These are phyloP conservation scores for Galerucella nymphaeae DNA, from an alignment of 2,888 invertebrate genomes.

Conservation along the genomic window DNA sequence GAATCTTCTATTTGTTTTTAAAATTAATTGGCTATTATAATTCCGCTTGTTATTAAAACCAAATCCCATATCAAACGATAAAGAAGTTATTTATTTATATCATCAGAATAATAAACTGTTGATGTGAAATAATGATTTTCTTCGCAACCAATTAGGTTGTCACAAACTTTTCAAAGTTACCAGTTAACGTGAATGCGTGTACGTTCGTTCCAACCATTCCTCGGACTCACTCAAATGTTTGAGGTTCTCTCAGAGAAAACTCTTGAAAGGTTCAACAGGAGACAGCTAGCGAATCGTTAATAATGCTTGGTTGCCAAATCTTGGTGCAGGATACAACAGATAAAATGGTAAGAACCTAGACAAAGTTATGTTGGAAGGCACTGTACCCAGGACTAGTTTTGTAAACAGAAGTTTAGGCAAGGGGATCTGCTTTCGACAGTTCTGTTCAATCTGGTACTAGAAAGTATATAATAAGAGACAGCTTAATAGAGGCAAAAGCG, in stretches of 20 bases:
- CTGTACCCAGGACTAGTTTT: too few species aligned
- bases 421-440: too few species aligned
- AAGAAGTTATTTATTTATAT: slow-evolving; percentile 7
- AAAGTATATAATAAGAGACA: too few species aligned
- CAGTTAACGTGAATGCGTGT: background rate
- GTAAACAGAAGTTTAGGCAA: too few species aligned
- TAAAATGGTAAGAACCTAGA: too few species aligned
- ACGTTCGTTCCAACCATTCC: background rate
- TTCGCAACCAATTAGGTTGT: slow-evolving; percentile 11
- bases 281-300: background rate
- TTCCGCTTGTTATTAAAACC: background rate
- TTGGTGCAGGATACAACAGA: background rate
- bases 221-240: background rate
- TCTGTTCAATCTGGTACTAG: too few species aligned
- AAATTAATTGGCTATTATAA: background rate
- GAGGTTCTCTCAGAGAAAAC: background rate
- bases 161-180: slow-evolving; percentile 18
- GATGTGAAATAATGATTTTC: slow-evolving; percentile 13
- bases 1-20: too few species aligned
- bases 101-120: background rate
- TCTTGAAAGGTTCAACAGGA: background rate
- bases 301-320: background rate
- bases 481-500: too few species aligned
- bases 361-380: too few species aligned
- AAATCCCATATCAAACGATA: background rate